Base-by-base conservation (phyloP, 1,140 invertebrate species). In the Diorhabda sublineata region DNA sequence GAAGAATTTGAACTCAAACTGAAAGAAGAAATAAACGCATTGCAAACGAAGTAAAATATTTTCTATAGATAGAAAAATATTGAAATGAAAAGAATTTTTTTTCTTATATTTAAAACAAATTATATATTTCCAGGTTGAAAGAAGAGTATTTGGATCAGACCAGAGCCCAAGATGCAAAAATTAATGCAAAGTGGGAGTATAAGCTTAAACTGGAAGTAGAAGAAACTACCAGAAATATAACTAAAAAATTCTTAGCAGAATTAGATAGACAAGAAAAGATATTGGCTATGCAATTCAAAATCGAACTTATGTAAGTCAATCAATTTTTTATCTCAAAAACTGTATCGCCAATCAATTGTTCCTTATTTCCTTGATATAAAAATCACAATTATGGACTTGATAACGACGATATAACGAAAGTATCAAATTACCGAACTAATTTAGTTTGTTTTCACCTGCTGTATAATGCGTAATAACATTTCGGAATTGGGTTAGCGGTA, bases 291-390 rank as follows among this genome's bases (percentile, higher is more conserved):
- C 76, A 74, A 26, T 81, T 82, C 59, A 77, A 80, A n/a, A 72
- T 73, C 44, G 79, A 82, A 69, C 80, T 83, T 45, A 79, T 80
- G 76, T 74, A 75, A 64, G 78, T 77, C 42, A 41, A 26, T 59
- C 11, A 5, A 8, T 42, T n/a, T 42, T 52, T 66, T 56, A 57
- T 58, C 57, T 42, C 60, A 61, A 61, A 47, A 9, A 59, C 61
- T 44, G 41, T 61, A 58, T 6, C 26, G 56, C 26, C 2, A n/a
- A 26, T n/a, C 26, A 3, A 58, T 58, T 58, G 26, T 26, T 58
- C 26, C 26, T 9, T 4, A 58, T 62, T 62, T 62, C 3, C 26
- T 26, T 26, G 26, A 26, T 1, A 26, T 26, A 26, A 26, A 26
- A 26, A 26, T 26, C 1, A 26, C 26, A 26, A 26, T 26, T 26